Percentiles rank a stretch among this genome's conserved stretches.
These are phyloP conservation scores for Rousettus madagascariensis DNA, from an alignment of 2,797 vertebrate species.

Conservation along the genomic window DNA sequence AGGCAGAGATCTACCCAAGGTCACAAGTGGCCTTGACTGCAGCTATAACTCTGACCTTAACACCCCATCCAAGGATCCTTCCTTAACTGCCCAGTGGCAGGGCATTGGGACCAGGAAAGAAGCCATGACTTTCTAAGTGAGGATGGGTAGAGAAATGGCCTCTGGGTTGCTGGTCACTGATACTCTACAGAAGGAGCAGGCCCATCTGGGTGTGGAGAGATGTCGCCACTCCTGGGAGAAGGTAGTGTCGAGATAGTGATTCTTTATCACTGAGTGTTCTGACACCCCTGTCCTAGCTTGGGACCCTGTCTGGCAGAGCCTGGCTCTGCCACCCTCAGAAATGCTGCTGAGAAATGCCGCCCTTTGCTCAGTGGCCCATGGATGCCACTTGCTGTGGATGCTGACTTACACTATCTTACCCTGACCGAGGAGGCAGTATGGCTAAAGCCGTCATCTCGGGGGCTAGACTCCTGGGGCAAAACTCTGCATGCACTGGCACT, in stretches of 20 bases:
- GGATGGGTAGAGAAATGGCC: background rate
- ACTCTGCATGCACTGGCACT: background rate
- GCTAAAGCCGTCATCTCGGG: background rate
- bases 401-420: background rate
- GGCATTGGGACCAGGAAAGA: background rate
- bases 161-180: background rate
- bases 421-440: background rate
- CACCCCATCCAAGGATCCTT: background rate
- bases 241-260: background rate
- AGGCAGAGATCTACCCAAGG: background rate
- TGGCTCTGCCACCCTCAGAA: background rate
- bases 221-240: background rate
- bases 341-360: background rate
- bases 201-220: background rate
- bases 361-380: background rate
- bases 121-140: background rate
- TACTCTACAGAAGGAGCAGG: background rate
- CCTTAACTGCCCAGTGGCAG: background rate
- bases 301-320: background rate
- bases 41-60: background rate
- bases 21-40: background rate
- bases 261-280: background rate
- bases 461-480: background rate
- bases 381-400: background rate
- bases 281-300: background rate